Conservation (phyloP, 2,797 vertebrate genomes). For the Ficedula albicollis region DNA sequence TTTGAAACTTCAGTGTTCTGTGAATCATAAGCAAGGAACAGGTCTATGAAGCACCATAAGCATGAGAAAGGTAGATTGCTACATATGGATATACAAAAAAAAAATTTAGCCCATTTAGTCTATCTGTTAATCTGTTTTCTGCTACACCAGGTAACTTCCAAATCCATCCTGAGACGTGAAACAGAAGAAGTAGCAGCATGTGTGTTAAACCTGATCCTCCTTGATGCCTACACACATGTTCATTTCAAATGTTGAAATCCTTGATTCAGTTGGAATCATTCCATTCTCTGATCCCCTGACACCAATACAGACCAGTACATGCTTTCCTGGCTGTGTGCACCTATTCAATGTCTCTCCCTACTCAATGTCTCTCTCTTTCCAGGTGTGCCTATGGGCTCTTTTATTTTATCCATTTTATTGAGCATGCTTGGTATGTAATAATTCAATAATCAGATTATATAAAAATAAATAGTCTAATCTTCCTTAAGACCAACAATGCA, state of each 20-base stretch:
- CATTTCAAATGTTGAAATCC: background rate
- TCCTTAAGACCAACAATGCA: background rate
- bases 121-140: background rate
- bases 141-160: background rate
- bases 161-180: background rate
- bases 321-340: background rate
- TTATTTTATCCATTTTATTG: background rate
- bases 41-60: background rate
- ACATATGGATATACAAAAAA: background rate
- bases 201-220: background rate
- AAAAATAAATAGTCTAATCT: background rate
- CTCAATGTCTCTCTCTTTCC: background rate
- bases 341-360: background rate
- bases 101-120: background rate
- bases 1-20: background rate
- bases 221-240: background rate
- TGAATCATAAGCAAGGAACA: background rate
- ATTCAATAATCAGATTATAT: background rate
- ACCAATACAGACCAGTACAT: background rate
- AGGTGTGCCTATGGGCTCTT: background rate
- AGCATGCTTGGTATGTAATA: background rate
- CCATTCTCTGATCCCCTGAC: background rate
- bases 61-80: background rate
- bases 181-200: background rate
- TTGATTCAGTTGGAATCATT: background rate